A percentile compares a stretch with the other conserved stretches of the same genome.
These are phyloP conservation scores for Callyntrura guangdongensis DNA, from an alignment of 2,888 invertebrate species.

Conservation along the genomic window DNA sequence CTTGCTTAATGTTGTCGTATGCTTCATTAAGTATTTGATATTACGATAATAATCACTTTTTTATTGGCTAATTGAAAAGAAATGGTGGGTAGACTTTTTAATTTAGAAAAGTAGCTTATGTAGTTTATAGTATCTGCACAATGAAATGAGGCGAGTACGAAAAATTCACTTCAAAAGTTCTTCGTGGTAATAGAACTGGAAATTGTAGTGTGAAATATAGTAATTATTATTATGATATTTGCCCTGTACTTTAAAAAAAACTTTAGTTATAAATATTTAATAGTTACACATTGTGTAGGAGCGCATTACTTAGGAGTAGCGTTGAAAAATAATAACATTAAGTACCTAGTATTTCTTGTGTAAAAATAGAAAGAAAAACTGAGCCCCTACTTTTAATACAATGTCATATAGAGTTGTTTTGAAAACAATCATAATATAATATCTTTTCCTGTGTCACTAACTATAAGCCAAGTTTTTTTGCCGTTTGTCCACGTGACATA, in stretches of 20 bases:
- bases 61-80: background rate
- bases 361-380: constrained; percentile 51
- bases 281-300: constrained; percentile 22
- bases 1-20: constrained; percentile 2
- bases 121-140: background rate
- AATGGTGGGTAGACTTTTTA: background rate
- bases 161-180: background rate
- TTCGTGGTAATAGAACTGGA: constrained; percentile 26
- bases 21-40: background rate
- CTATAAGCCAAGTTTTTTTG: constrained; percentile 21
- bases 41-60: background rate
- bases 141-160: background rate
- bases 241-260: constrained; percentile 26
- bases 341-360: constrained; percentile 3
- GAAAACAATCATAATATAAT: background rate
- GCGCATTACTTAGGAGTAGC: constrained; percentile 33
- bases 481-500: background rate
- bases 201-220: constrained; percentile 21
- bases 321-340: constrained; percentile 3
- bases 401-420: background rate
- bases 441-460: background rate
- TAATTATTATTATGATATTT: constrained; percentile 31
- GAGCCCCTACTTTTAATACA: constrained; percentile 49
- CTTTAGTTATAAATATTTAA: constrained; percentile 25
- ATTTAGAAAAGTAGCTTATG: background rate